Base-by-base conservation (phyloP, 2,888 invertebrate species). In the Limulus polyphemus region DNA sequence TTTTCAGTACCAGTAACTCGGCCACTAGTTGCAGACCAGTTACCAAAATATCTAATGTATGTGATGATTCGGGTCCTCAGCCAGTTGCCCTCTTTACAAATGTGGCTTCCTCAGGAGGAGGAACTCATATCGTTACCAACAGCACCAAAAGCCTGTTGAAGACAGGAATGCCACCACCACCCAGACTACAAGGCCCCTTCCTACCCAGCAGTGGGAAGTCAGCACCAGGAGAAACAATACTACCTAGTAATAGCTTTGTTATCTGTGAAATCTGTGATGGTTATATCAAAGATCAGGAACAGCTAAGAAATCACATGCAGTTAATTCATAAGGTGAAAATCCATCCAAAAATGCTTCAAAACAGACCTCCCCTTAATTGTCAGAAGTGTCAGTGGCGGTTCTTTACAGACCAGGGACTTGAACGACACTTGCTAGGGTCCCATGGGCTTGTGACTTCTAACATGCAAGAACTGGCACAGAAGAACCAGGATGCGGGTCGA, bases 321-420 rank as follows among this genome's bases (percentile, higher is more conserved):
- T 94, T 92, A 90, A 93, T 94, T 76, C 95, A 95, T 77, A 93
- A 94, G 83, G 90, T 92, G 70, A 92, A 92, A 78, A 93, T 93
- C 73, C 92, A 92, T 78, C 91, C 92, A 62, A 92, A 91, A 79
- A 93, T 92, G 92, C 91, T 92, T 71, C 89, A 91, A 78, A 92
- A 90, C 78, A 82, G 88, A 77, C 92, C 95, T 62, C 94, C 94
- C 56, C 81, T 95, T 69, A 92, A 91, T 79, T 95, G 95, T 78
- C 93, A 93, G 78, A 92, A 93, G 77, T 95, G 95, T 80, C 90
- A 92, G 79, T 90, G 89, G 77, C 83, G 93, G 73, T 98, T 97
- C 80, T 98, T 97, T 79, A 95, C 95, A 55, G 94, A 95, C 79
- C 88, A 95, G 79, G 98, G 98, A 16, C 79, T 98, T 64, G 94